phyloP scores from a whole-genome alignment of 2,113 vertebrate genomes.

The Ptilorrhoa leucosticta region DNA sequence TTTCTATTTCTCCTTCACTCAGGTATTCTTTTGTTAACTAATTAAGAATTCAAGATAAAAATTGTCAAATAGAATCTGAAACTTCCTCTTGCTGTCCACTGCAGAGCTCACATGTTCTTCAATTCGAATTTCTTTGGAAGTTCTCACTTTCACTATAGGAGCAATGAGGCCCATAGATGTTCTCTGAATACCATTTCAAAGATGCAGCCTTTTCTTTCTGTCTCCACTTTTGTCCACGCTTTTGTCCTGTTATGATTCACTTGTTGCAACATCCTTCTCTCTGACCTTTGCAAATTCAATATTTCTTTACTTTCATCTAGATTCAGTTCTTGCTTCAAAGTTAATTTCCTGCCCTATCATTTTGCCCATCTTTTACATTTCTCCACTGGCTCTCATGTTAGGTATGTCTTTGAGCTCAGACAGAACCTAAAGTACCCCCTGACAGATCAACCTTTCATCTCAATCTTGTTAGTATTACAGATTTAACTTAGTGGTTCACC shows the following conservation, averaged over 20 bases:
- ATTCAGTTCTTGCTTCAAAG: background rate
- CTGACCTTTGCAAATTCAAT: slow-evolving; percentile 38
- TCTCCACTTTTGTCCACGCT: background rate
- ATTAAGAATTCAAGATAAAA: background rate
- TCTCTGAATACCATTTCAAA: background rate
- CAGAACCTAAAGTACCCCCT: background rate
- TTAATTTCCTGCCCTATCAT: background rate
- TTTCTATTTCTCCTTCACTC: background rate
- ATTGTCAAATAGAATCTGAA: background rate
- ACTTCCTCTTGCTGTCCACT: background rate
- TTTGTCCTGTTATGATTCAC: background rate
- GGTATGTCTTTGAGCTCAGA: background rate
- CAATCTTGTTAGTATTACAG: background rate
- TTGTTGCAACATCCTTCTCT: background rate
- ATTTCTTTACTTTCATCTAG: background rate
- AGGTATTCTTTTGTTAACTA: background rate
- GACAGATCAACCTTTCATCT: background rate
- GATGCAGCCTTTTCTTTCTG: background rate
- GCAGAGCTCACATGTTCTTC: background rate
- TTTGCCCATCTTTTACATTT: background rate
- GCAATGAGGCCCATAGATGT: background rate
- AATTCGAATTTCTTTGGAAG: background rate
- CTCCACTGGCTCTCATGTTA: background rate
- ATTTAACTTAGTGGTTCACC: background rate
- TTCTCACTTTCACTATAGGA: background rate